A percentile compares a stretch with the other conserved stretches of the same genome.
These are phyloP conservation scores for Aphodius granarius DNA, from an alignment of 2,888 invertebrate species.

Conservation along the genomic window DNA sequence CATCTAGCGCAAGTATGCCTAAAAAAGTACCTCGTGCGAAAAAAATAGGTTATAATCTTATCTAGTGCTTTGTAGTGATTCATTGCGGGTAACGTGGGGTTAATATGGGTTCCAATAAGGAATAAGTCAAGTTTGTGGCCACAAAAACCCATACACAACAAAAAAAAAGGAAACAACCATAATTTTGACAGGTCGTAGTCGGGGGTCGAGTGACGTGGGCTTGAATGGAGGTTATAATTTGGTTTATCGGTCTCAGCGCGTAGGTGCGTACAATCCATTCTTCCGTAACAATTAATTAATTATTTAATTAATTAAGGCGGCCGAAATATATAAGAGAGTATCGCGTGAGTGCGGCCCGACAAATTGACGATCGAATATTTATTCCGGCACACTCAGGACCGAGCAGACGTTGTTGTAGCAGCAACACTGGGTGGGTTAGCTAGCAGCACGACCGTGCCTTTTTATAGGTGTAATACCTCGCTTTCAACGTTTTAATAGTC, in stretches of 20 bases:
- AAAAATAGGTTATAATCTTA: too few relatives aligned
- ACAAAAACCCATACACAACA: background rate
- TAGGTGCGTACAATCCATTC: background rate
- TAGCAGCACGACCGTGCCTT: constrained; percentile 4
- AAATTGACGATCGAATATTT: constrained; percentile 2
- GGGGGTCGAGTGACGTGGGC: background rate
- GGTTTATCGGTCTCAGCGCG: background rate
- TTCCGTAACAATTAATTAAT: constrained; percentile 8
- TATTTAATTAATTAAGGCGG: constrained; percentile 11
- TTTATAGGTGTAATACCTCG: constrained; percentile 23
- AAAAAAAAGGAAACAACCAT: background rate
- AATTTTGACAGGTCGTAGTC: background rate
- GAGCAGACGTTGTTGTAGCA: background rate
- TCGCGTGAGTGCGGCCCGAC: constrained; percentile 1
- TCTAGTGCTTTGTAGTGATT: too few relatives aligned
- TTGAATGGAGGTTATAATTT: background rate
- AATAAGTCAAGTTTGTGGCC: background rate
- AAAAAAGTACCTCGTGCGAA: too few relatives aligned
- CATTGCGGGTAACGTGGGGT: too few relatives aligned
- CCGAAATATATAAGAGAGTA: background rate
- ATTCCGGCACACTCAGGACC: background rate
- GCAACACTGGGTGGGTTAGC: background rate
- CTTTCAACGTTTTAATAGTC: constrained; percentile 28
- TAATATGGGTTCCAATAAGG: too few relatives aligned
- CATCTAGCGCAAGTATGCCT: too few relatives aligned